These are phyloP conservation scores for Zaprionus inermis DNA, from an alignment of 1,140 invertebrate genomes.

Conservation along the genomic window DNA sequence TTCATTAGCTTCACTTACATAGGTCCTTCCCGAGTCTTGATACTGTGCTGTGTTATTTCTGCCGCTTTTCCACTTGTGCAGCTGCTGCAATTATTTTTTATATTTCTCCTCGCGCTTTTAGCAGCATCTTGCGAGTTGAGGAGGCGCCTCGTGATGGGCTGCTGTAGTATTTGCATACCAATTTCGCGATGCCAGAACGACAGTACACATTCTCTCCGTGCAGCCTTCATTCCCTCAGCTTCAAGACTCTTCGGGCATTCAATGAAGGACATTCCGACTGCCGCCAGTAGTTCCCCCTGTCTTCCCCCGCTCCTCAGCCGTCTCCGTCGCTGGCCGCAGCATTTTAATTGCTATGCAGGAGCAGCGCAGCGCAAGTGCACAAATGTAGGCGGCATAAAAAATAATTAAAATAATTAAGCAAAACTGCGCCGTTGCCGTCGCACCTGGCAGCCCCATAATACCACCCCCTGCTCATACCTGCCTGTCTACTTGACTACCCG, in stretches of 20 bases:
- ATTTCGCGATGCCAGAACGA: constrained; percentile 48
- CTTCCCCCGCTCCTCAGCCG: background rate
- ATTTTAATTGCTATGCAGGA: constrained; percentile 69
- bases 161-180: constrained; percentile 71
- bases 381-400: constrained; percentile 66
- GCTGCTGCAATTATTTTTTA: constrained; percentile 66
- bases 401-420: constrained; percentile 81
- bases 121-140: constrained; percentile 55
- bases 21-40: background rate
- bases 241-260: constrained; percentile 27
- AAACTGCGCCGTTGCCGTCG: constrained; percentile 59
- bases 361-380: constrained; percentile 19
- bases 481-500: constrained; percentile 36
- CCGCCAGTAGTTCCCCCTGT: background rate
- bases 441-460: background rate
- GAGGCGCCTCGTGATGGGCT: constrained; percentile 22
- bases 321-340: constrained; percentile 37
- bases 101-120: constrained; percentile 10
- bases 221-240: background rate
- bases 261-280: constrained; percentile 38
- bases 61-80: constrained; percentile 17
- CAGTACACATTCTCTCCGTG: background rate
- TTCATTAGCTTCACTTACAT: constrained; percentile 7
- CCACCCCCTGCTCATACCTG: background rate
- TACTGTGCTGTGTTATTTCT: background rate